phyloP scores from a whole-genome alignment of 2,797 vertebrate genomes.

The Ceyx erithaca region DNA sequence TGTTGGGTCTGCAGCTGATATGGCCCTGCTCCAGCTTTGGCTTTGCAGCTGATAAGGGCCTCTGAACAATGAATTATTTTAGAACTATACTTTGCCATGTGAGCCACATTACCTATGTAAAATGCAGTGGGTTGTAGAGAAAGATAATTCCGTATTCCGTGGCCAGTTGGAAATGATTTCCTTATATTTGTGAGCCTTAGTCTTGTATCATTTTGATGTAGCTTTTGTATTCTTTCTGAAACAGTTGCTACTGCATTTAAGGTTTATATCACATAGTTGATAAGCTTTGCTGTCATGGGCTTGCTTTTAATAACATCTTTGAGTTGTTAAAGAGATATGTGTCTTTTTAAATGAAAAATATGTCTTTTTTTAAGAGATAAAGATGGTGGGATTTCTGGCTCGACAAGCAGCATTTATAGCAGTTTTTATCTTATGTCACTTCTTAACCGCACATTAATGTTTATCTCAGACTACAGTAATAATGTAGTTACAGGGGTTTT shows the following conservation, averaged over 20 bases:
- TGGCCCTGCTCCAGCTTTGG: conserved; percentile 14
- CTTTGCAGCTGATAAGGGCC: conserved; percentile 42
- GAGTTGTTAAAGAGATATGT: conserved; percentile 43
- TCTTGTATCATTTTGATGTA: conserved; percentile 16
- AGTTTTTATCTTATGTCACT: conserved; percentile 35
- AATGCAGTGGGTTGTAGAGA: conserved; percentile 3
- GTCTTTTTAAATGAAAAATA: conserved; percentile 44
- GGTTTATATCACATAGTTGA: background rate
- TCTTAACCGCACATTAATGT: background rate
- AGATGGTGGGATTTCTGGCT: conserved; percentile 43
- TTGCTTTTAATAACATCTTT: conserved; percentile 46
- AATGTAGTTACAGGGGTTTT: conserved; percentile 1
- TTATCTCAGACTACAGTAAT: conserved; percentile 23
- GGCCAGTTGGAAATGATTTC: conserved; percentile 38
- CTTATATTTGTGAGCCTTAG: background rate
- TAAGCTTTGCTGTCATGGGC: conserved; percentile 36
- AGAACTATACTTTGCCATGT: conserved; percentile 5
- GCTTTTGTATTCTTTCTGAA: conserved; percentile 39
- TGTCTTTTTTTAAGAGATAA: conserved; percentile 38
- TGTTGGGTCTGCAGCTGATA: conserved; percentile 40
- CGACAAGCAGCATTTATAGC: conserved; percentile 3
- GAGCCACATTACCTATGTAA: background rate
- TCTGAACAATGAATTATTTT: conserved; percentile 43
- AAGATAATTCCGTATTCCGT: conserved; percentile 12
- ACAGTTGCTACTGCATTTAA: conserved; percentile 23